Conservation (phyloP, 37 sponge, comb jelly and placozoan species). For the Cliona cf. orientalis region DNA sequence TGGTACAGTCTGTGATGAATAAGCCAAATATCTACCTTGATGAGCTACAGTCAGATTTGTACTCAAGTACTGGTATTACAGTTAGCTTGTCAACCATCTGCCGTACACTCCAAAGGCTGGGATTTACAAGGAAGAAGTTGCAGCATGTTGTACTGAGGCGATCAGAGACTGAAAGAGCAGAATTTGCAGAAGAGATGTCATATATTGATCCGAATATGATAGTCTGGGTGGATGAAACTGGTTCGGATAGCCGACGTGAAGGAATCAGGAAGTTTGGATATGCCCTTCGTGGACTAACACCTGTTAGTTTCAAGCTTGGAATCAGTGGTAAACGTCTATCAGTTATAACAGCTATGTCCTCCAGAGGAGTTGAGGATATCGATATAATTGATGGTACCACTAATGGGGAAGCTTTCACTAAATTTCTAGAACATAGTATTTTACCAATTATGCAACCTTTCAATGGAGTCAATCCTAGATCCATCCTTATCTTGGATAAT, state of each 20-base stretch:
- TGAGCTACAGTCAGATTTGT: neutral
- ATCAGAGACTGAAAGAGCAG: neutral
- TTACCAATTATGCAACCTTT: no score
- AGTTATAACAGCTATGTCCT: no score
- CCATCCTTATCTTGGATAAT: no score
- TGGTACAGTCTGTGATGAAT: neutral
- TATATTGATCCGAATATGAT: slow-evolving; percentile 7
- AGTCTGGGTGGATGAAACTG: slow-evolving; percentile 41
- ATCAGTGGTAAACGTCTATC: slow-evolving; percentile 19
- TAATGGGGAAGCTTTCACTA: no score
- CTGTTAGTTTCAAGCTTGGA: neutral
- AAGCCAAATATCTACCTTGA: slow-evolving; percentile 22
- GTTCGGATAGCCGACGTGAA: neutral
- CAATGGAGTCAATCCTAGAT: no score
- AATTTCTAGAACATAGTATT: no score
- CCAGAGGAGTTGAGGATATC: slow-evolving; percentile 12
- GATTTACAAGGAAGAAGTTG: slow-evolving; percentile 25
- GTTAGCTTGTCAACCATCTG: slow-evolving; percentile 10
- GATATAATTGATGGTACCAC: no score
- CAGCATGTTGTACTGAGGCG: neutral
- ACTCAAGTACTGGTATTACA: no score
- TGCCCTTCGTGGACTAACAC: slow-evolving; percentile 8
- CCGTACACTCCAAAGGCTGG: neutral
- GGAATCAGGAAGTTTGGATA: slow-evolving; percentile 23
- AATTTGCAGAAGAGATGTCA: slow-evolving; percentile 20